phyloP scores from a whole-genome alignment of 2,888 invertebrate species.

The Blastobasis adustella region DNA sequence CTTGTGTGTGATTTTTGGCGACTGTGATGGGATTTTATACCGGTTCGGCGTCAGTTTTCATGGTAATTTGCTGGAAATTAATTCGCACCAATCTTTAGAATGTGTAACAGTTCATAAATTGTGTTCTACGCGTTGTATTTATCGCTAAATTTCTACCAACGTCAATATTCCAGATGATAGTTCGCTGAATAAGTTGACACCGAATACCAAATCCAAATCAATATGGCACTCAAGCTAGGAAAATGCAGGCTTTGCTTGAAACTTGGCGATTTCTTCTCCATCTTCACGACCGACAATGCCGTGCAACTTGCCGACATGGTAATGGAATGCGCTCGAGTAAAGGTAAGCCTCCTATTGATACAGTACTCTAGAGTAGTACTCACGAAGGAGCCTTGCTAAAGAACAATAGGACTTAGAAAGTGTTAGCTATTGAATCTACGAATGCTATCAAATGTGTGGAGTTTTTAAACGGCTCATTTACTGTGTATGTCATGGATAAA shows the following conservation, averaged over 20 bases:
- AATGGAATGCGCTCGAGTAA: slow-evolving; percentile 66
- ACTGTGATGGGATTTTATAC: slow-evolving; percentile 22
- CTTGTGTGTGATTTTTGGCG: slow-evolving; percentile 8
- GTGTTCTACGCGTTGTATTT: too few relatives aligned
- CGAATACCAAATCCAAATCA: slow-evolving; percentile 52
- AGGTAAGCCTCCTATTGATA: slow-evolving; percentile 34
- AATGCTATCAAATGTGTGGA: too few relatives aligned
- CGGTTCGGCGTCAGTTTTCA: neutral
- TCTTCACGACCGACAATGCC: slow-evolving; percentile 66
- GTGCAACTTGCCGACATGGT: slow-evolving; percentile 68
- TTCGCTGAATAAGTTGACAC: slow-evolving; percentile 6
- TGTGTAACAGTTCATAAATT: too few relatives aligned
- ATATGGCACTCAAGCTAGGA: slow-evolving; percentile 71
- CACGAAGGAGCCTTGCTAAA: too few relatives aligned
- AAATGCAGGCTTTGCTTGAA: slow-evolving; percentile 73
- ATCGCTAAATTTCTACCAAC: too few relatives aligned
- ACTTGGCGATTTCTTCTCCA: slow-evolving; percentile 70
- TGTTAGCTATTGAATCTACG: too few relatives aligned
- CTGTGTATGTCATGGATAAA: too few relatives aligned
- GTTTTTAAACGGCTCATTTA: too few relatives aligned
- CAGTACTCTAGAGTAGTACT: too few relatives aligned
- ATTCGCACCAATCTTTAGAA: too few relatives aligned
- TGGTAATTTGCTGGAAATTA: too few relatives aligned
- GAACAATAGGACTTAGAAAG: too few relatives aligned
- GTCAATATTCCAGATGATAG: neutral